Base-by-base conservation (phyloP, 2,888 invertebrate genomes). In the Hypomecis punctinalis region DNA sequence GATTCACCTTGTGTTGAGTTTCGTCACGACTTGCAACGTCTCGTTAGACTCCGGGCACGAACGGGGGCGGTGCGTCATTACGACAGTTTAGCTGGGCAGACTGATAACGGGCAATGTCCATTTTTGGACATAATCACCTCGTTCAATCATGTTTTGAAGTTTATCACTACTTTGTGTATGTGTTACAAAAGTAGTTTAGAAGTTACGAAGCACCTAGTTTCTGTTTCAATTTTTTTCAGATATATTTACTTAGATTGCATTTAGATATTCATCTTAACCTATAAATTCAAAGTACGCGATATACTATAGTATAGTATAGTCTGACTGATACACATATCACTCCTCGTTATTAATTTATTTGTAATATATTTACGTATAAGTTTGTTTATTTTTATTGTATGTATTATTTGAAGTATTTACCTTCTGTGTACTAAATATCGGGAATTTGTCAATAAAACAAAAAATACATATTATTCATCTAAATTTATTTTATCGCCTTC, bases 1-100 rank as follows among this genome's bases (percentile, higher is more conserved):
- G 91, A 93, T 90, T 92, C 91, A 92, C 93, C 91, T 93, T 93
- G 93, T 85, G 73, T 71, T 74, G 58, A 33, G 77, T 93, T 90
- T 91, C 91, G 86, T 84, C 91, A 91, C 76, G 73, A 71, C 63
- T 33, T 83, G 85, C 85, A 81, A 76, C 75, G 77, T 70, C 81
- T 83, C 76, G 84, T 86, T 85, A 87, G 86, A 87, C 80, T 76
- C 89, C 67, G 82, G 73, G 85, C 88, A 88, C 87, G 88, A 89
- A 86, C 83, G 86, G 81, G 89, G 89, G 77, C 90, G 83, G 53
- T 80, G 76, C 73, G 76, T 71, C 77, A 70, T 84, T 88, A 85
- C 87, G 80, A 84, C 84, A 88, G 80, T 74, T 71, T 71, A 69
- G 77, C 78, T 77, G 81, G 73, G 70, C 77, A 70, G 76, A 78